Conservation (phyloP, 2,888 invertebrate species). For the Bibio marci region DNA sequence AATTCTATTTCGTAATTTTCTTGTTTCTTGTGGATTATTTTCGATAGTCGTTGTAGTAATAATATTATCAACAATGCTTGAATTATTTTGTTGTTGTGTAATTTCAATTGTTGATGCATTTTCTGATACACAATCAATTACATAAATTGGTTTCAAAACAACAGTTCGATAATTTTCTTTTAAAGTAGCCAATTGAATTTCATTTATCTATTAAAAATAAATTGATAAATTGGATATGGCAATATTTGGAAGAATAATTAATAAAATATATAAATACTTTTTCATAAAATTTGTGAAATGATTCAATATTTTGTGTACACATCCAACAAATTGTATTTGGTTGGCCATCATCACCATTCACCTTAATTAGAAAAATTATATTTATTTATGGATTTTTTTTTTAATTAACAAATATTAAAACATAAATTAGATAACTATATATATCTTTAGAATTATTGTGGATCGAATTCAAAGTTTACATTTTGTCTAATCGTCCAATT, state of each 20-base stretch:
- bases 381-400: no score
- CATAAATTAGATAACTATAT: neutral
- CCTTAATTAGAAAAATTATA: slow-evolving; percentile 2
- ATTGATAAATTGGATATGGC: neutral
- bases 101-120: no score
- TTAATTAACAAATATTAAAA: neutral
- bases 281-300: slow-evolving; percentile 7
- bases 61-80: no score
- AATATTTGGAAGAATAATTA: neutral
- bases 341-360: slow-evolving; percentile 2
- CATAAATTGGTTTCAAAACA: neutral
- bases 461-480: no score
- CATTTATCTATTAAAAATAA: slow-evolving; percentile 4
- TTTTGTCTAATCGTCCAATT: no score
- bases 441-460: no score
- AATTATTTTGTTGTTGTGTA: no score
- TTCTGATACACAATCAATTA: no score
- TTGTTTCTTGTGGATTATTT: no score
- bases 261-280: slow-evolving; percentile 2
- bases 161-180: slow-evolving; percentile 3
- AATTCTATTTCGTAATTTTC: no score
- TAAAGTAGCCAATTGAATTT: slow-evolving; percentile 5
- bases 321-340: slow-evolving; percentile 7
- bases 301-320: slow-evolving; percentile 7
- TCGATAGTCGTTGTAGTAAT: no score